A percentile compares a stretch with the other conserved stretches of the same genome.
Conservation (phyloP, 1,140 invertebrate species). For the Daktulosphaira vitifoliae region DNA sequence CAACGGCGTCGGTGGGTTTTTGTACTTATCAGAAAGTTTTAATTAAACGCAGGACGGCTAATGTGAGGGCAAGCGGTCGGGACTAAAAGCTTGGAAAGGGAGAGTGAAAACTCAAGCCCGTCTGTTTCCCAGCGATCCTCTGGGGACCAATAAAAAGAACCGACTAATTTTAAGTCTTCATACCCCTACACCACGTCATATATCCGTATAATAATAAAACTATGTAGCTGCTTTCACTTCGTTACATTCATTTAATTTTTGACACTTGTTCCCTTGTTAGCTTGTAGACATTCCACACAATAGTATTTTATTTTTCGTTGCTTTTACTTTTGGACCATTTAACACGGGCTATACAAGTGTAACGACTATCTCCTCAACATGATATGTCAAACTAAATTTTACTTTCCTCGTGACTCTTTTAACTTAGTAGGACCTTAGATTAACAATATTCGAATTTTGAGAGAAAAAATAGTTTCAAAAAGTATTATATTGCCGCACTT, state of each 20-base stretch:
- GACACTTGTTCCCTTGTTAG: slow-evolving; percentile 22
- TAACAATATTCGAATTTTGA: too few relatives aligned
- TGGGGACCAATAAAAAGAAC: slow-evolving; percentile 25
- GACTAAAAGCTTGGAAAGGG: background rate
- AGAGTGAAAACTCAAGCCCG: slow-evolving; percentile 9
- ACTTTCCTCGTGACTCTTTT: too few relatives aligned
- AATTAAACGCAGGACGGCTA: slow-evolving; percentile 25
- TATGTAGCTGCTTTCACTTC: background rate
- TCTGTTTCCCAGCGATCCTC: slow-evolving; percentile 19
- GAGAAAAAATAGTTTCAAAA: too few relatives aligned
- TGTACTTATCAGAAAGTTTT: slow-evolving; percentile 34
- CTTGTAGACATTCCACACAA: too few relatives aligned
- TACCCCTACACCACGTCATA: background rate
- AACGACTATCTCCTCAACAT: too few relatives aligned
- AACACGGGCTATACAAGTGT: too few relatives aligned
- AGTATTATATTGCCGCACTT: too few relatives aligned
- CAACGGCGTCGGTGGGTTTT: background rate
- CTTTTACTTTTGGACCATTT: too few relatives aligned
- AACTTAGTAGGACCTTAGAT: too few relatives aligned
- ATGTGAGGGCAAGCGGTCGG: slow-evolving; percentile 22
- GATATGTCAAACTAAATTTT: too few relatives aligned
- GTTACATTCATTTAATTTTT: slow-evolving; percentile 18
- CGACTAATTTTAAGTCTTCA: slow-evolving; percentile 23
- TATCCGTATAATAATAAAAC: background rate
- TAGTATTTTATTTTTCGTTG: too few relatives aligned